These are phyloP conservation scores for Cervus canadensis DNA, from an alignment of 2,113 vertebrate genomes.

Conservation along the genomic window DNA sequence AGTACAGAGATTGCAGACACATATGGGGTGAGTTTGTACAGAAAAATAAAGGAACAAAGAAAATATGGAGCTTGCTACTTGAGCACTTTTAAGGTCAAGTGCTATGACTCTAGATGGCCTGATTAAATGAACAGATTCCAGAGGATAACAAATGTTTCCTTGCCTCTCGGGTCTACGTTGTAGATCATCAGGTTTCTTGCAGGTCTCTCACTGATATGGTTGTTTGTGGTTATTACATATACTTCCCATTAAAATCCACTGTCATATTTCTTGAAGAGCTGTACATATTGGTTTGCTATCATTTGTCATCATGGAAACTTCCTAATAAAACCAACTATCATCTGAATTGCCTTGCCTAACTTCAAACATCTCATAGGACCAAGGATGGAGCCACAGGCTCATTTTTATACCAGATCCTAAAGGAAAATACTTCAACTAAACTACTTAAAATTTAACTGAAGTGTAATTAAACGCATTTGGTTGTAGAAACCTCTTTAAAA, in stretches of 20 bases:
- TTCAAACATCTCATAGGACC: not conserved
- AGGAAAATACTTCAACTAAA: not conserved
- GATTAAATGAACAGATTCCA: conserved; percentile 42
- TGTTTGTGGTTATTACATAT: not conserved
- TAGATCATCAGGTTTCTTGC: not conserved
- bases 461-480: not conserved
- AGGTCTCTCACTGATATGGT: not conserved
- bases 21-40: conserved; percentile 50
- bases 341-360: not conserved
- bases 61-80: conserved; percentile 49
- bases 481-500: not conserved
- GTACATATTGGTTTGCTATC: not conserved
- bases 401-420: not conserved
- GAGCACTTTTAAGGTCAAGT: conserved; percentile 47
- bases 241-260: not conserved
- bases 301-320: not conserved
- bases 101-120: conserved; percentile 9
- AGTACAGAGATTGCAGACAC: not conserved
- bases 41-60: conserved; percentile 47
- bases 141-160: conserved; percentile 36
- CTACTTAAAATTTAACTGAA: not conserved
- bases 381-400: not conserved
- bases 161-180: not conserved
- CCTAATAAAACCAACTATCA: not conserved
- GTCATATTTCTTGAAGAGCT: conserved; percentile 6